Conservation (phyloP, 2,888 invertebrate species). For the Tetheella fluctuosa region DNA sequence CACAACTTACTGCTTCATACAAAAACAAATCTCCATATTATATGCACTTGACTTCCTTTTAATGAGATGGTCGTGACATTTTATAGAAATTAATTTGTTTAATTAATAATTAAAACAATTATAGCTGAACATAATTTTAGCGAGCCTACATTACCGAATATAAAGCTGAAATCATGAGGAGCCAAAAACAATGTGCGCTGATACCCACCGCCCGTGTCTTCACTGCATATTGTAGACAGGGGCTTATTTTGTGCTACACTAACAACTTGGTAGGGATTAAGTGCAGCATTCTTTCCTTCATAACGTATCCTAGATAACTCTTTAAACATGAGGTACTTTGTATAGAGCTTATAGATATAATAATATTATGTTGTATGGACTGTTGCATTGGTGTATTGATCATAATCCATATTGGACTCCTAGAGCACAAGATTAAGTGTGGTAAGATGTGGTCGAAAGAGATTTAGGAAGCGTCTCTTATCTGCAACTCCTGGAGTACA, state of each 20-base stretch:
- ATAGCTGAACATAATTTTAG: background rate
- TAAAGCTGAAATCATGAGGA: slow-evolving; percentile 2
- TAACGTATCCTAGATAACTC: background rate
- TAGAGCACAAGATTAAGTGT: no score
- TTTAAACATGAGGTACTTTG: background rate
- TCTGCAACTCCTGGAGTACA: no score
- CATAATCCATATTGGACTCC: no score
- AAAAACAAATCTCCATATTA: no score
- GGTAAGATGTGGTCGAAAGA: no score
- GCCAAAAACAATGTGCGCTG: slow-evolving; percentile 6
- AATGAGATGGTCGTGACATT: no score
- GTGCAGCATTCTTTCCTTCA: slow-evolving; percentile 2
- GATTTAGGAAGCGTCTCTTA: no score
- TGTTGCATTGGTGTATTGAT: no score
- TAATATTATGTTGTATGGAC: no score
- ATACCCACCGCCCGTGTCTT: slow-evolving; percentile 7
- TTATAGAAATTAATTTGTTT: no score
- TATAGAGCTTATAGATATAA: background rate
- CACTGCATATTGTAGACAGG: background rate
- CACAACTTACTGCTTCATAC: no score
- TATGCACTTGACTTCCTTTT: no score
- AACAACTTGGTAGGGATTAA: slow-evolving; percentile 9
- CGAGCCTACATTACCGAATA: background rate
- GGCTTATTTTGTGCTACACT: slow-evolving; percentile 6
- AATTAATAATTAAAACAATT: background rate